Percentiles rank a stretch among this genome's conserved stretches.
These are phyloP conservation scores for Phasianus colchicus DNA, from an alignment of 2,113 vertebrate genomes.

Conservation along the genomic window DNA sequence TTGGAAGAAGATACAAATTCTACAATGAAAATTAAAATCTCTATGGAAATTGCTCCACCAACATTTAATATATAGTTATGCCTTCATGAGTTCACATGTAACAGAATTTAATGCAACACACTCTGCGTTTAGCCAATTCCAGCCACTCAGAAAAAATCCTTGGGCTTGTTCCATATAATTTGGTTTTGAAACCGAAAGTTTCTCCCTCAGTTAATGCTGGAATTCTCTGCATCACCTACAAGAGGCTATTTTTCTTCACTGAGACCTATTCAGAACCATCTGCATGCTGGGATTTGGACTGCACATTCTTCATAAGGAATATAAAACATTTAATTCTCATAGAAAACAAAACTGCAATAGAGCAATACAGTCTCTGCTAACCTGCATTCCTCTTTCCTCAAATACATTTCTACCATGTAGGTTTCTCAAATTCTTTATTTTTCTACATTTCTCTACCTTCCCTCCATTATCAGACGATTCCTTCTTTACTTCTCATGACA, in stretches of 20 bases:
- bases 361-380: not conserved
- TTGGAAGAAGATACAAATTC: not conserved
- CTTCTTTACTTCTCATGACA: not conserved
- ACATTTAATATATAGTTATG: not conserved
- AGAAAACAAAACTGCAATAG: not conserved
- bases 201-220: not conserved
- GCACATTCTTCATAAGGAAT: not conserved
- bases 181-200: not conserved
- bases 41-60: not conserved
- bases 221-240: not conserved
- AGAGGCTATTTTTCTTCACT: not conserved
- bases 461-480: not conserved
- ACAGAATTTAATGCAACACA: not conserved
- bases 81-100: not conserved
- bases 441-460: not conserved
- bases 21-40: not conserved
- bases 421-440: not conserved
- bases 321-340: not conserved
- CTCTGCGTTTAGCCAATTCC: not conserved
- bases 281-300: not conserved
- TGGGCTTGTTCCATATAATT: not conserved
- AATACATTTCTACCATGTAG: not conserved
- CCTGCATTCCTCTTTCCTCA: not conserved
- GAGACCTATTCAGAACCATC: not conserved
- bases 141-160: not conserved